These are phyloP conservation scores for Coregonus suidteri DNA, from an alignment of 2,797 vertebrate species.

Conservation along the genomic window DNA sequence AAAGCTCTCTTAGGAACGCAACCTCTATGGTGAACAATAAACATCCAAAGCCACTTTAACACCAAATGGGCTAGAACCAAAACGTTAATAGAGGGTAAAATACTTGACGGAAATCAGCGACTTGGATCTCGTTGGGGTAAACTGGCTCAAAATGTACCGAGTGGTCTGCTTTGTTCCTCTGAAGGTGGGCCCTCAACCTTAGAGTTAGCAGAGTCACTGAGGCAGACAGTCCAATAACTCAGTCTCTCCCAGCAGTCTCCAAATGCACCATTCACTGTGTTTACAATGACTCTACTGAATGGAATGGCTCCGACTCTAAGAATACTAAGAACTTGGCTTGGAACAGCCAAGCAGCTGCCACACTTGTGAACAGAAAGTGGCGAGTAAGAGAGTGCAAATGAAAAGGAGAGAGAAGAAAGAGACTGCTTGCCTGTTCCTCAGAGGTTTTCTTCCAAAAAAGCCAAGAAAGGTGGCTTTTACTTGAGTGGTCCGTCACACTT, in stretches of 20 bases:
- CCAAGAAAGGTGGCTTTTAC: not conserved
- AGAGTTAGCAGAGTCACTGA: not conserved
- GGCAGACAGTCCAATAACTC: not conserved
- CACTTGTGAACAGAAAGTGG: not conserved
- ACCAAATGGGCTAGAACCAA: slow-evolving; percentile 5
- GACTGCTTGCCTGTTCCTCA: not conserved
- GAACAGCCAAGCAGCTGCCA: not conserved
- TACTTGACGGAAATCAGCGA: not conserved
- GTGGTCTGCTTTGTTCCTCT: not conserved
- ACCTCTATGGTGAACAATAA: too few relatives aligned
- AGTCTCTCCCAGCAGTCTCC: not conserved
- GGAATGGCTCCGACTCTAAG: not conserved
- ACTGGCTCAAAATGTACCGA: not conserved
- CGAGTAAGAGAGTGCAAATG: not conserved
- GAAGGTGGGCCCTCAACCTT: not conserved
- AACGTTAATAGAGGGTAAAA: not conserved
- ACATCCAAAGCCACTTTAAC: not conserved
- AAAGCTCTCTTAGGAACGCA: not conserved
- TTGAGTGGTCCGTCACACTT: slow-evolving; percentile 12
- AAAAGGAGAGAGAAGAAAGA: not conserved
- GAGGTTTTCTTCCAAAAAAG: not conserved
- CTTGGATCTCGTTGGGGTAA: not conserved
- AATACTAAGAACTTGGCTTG: not conserved
- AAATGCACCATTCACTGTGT: not conserved
- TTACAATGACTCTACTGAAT: not conserved